Base-by-base conservation (phyloP, 1,140 invertebrate species). In the Potamilus streckersoni region DNA sequence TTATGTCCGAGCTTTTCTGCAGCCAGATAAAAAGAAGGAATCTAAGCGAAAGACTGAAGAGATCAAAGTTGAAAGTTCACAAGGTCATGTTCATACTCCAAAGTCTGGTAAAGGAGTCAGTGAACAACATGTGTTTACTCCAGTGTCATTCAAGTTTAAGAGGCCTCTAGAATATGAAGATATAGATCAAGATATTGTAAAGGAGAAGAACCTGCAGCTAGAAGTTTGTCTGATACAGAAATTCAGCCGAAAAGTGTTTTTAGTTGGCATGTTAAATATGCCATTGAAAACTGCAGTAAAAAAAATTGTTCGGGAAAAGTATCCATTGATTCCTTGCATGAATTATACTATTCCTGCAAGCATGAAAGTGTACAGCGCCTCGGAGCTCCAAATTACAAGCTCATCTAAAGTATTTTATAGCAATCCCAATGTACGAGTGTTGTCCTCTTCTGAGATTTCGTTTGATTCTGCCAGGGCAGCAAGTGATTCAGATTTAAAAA, bases 171-270 rank as follows among this genome's bases (percentile, higher is more conserved):
- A 87, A 69, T 89, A 89, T 78, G 69, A 71, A 16, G 75, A 74
- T 14, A 79, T 89, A 38, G 84, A 82, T 17, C 61, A 67, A 49
- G 80, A 82, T 1, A 75, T 85, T 15, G 72, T 88, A 4, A 79
- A 76, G 62, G 79, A 83, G 15, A 76, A 81, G 75, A 84, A 80
- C 55, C 57, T 88, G 27, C 82, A 84, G 72, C 68, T 88, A 8
- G 83, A 86, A 76, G 84, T 89, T 20, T 88, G 84, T 77, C 80
- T 89, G 38, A 86, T 82, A 0, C 88, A 89, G 76, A 86, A 85
- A 68, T 85, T 82, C 68, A 83, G 84, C 11, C 80, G 80, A 55
- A 76, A 80, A 60, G 82, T 81, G 60, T 89, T 84, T 77, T 75
- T 87, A 13, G 83, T 89, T 66, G 84, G 83, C 38, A 84, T 85